Evolutionary conservation across 2,888 invertebrate species (phyloP).

Genomic region (Volucella zonaria): DNA sequence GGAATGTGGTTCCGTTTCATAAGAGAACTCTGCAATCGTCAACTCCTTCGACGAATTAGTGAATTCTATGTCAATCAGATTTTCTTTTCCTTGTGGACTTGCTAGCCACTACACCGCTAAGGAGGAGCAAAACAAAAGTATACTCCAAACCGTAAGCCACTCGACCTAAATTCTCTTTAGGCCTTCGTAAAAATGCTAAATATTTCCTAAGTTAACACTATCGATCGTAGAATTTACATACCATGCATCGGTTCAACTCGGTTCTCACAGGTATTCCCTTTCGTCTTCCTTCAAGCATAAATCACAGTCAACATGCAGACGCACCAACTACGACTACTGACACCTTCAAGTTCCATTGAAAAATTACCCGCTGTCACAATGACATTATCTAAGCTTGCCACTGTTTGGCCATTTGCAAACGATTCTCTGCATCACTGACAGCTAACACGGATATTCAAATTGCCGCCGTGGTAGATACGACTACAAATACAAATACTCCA

Average conservation of each 20-base stretch:
- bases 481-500: slow-evolving; percentile 5
- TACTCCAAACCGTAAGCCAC: too few species aligned
- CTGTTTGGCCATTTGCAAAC: slow-evolving; percentile 53
- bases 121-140: too few species aligned
- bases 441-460: slow-evolving; percentile 66
- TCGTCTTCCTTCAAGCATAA: slow-evolving; percentile 32
- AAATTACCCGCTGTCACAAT: slow-evolving; percentile 68
- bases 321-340: slow-evolving; percentile 18
- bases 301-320: neutral
- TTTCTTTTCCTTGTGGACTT: too few species aligned
- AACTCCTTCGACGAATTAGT: too few species aligned
- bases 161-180: too few species aligned
- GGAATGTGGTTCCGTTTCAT: too few species aligned
- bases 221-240: slow-evolving; percentile 19
- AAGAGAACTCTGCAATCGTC: too few species aligned
- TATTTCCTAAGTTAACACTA: neutral
- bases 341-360: slow-evolving; percentile 55
- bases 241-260: neutral
- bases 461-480: slow-evolving; percentile 16
- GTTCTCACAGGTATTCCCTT: slow-evolving; percentile 37
- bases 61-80: too few species aligned
- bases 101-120: too few species aligned
- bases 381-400: slow-evolving; percentile 65
- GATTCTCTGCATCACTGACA: slow-evolving; percentile 50
- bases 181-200: too few species aligned